phyloP scores from a whole-genome alignment of 2,797 vertebrate species.

The Diceros bicornis region DNA sequence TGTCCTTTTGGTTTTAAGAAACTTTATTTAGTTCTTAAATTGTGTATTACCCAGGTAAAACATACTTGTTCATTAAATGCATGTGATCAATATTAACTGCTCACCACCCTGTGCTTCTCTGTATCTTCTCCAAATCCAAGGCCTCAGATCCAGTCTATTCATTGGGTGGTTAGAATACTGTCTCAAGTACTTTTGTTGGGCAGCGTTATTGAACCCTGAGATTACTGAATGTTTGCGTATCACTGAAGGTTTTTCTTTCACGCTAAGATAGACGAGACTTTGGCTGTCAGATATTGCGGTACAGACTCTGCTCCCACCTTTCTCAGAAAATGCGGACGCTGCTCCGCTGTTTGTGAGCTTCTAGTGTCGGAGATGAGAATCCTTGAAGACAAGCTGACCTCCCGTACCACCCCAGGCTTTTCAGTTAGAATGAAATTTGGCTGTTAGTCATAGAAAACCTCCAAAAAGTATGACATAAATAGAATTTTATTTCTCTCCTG shows the following conservation, averaged over 20 bases:
- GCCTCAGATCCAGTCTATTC: not conserved
- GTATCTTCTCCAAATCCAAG: not conserved
- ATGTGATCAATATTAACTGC: not conserved
- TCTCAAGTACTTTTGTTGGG: not conserved
- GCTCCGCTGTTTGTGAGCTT: not conserved
- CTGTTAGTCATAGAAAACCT: not conserved
- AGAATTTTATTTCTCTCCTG: not conserved
- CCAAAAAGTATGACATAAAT: not conserved
- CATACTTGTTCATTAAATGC: not conserved
- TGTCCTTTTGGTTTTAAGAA: not conserved
- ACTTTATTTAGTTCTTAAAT: not conserved
- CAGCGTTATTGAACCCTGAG: not conserved
- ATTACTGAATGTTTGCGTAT: not conserved
- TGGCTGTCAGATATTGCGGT: not conserved
- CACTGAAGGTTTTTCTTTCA: not conserved
- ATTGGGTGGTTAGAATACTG: not conserved
- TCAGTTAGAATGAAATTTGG: not conserved
- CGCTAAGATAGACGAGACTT: not conserved
- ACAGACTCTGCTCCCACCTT: not conserved
- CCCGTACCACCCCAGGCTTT: not conserved
- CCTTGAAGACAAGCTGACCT: not conserved
- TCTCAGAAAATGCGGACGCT: not conserved
- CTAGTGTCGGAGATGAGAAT: not conserved
- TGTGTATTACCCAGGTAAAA: not conserved
- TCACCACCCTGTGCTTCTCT: not conserved